A percentile compares a stretch with the other conserved stretches of the same genome.
These are phyloP conservation scores for Parotia lawesii DNA, from an alignment of 2,113 vertebrate species.

Conservation along the genomic window DNA sequence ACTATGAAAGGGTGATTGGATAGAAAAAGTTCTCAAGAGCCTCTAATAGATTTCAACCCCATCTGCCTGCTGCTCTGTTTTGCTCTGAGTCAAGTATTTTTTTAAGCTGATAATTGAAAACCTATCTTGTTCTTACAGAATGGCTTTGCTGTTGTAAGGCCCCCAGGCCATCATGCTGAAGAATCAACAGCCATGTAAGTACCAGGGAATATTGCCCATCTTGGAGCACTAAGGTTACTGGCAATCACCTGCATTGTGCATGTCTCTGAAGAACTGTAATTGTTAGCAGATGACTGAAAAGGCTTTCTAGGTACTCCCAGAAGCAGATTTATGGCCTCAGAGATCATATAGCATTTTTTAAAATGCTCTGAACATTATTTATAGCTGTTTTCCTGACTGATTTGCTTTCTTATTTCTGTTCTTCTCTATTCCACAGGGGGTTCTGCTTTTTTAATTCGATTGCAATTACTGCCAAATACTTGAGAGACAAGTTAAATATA, in stretches of 20 bases:
- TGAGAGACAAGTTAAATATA: constrained; percentile 82
- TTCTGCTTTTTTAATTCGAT: constrained; percentile 86
- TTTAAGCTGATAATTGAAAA: constrained; percentile 69
- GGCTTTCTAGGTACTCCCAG: constrained; percentile 84
- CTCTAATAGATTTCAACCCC: constrained; percentile 12
- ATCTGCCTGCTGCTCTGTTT: constrained; percentile 23
- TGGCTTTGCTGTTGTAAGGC: constrained; percentile 81
- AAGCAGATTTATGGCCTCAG: constrained; percentile 87
- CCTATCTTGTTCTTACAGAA: constrained; percentile 79
- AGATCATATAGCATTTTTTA: constrained; percentile 86
- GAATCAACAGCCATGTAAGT: constrained; percentile 84
- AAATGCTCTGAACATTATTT: constrained; percentile 87
- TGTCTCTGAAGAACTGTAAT: constrained; percentile 84
- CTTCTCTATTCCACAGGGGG: constrained; percentile 80
- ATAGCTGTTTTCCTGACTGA: constrained; percentile 83
- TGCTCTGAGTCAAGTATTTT: constrained; percentile 15
- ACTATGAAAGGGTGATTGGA: neutral
- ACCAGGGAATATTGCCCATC: constrained; percentile 77
- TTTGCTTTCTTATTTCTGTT: constrained; percentile 83
- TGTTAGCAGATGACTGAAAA: constrained; percentile 91
- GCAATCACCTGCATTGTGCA: constrained; percentile 78
- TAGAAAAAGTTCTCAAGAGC: constrained; percentile 20
- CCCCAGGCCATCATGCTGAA: constrained; percentile 82
- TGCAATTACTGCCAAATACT: constrained; percentile 83
- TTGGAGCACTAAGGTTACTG: constrained; percentile 79